Evolutionary conservation across 2,797 vertebrate genomes (phyloP), one percentile per base, ranked within the genome.

Genomic region (Chelon auratus): DNA sequence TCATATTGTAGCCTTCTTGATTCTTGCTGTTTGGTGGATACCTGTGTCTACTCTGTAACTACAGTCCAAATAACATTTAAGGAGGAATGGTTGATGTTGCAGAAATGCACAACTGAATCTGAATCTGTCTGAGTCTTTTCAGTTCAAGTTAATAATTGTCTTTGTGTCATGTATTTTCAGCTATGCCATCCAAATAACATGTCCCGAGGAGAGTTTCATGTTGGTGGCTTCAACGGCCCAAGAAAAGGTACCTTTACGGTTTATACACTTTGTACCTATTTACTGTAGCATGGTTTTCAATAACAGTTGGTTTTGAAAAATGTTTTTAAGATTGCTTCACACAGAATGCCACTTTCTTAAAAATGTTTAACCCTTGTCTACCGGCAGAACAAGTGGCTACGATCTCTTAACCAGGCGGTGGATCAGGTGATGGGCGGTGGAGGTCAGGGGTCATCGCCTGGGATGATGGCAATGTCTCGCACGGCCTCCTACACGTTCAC

Each of bases 131-230:
- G 30, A 8, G 37, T 33, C 30, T 33, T 33, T 33, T 33, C 7
- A 3, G 17, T 47, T 15, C 42, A 57, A 11, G 39, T 63, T 47
- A 14, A 47, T 66, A 8, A 2, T 24, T 64, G 1, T 60, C 18
- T 0, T 17, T 78, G 4, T 72, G 3, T 63, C 45, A 2, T 70
- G 20, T 76, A 53, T 85, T 73, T 37, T 43, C 83, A 99, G 98
- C 85, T 95, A 94, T 17, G 96, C 96, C 60, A 92, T 99, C 77
- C 98, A 96, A 93, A 93, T 99, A 79, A 99, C 94, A 5, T 96
- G 96, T 74, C 97, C 98, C 18, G 98, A 99, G 86, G 97, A 99
- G 54, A 96, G 93, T 80, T 96, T 99, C 85, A 95, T 95, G 53
- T 91, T 99, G 50, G 87, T 96, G 88, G 96, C 98, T 61, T 95